Evolutionary conservation across 2,888 invertebrate species (phyloP).

Genomic region (Polyploca ridens): DNA sequence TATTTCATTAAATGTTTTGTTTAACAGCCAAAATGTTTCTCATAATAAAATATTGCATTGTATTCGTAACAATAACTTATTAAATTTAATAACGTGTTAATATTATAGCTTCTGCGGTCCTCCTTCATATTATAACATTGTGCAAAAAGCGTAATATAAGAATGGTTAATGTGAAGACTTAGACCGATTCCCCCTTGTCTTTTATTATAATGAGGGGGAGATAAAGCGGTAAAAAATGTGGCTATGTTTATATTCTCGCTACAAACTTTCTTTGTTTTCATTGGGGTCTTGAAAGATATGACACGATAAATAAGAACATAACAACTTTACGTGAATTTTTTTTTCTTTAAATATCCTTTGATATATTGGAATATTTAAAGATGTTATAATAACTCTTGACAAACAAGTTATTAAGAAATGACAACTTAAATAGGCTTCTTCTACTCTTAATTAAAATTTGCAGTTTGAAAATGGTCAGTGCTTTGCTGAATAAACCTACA

Average conservation of each 20-base stretch:
- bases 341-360: no score
- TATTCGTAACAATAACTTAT: not conserved
- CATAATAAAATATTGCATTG: no score
- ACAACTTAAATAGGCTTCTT: no score
- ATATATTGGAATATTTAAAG: no score
- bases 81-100: not conserved
- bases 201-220: constrained; percentile 9
- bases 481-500: no score
- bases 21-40: no score
- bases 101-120: not conserved
- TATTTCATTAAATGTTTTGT: no score
- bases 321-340: not conserved
- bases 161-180: constrained; percentile 5
- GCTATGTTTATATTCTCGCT: constrained; percentile 6
- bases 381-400: no score
- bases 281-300: constrained; percentile 7
- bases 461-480: no score
- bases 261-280: constrained; percentile 5
- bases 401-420: no score
- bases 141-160: constrained; percentile 4
- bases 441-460: no score
- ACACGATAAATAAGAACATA: not conserved
- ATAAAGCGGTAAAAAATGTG: constrained; percentile 6
- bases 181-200: constrained; percentile 5
- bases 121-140: not conserved